phyloP scores from a whole-genome alignment of 2,113 vertebrate genomes.

The Aleadryas rufinucha region DNA sequence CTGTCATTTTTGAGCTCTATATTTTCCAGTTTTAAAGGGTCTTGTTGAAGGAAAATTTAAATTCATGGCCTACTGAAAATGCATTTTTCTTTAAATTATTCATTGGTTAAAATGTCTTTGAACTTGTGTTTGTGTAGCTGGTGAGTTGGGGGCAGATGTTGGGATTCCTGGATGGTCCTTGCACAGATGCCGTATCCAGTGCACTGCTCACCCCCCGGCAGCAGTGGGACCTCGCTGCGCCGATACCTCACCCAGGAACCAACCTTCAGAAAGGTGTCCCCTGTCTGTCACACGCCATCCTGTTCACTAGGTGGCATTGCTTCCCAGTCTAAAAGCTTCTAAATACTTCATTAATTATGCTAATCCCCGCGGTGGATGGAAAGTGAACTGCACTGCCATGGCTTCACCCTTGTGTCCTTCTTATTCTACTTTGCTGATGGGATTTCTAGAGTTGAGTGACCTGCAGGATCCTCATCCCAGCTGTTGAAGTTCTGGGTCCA shows the following conservation, averaged over 20 bases:
- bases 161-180: neutral
- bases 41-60: constrained; percentile 34
- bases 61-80: constrained; percentile 43
- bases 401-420: neutral
- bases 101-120: constrained; percentile 34
- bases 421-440: neutral
- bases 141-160: neutral
- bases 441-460: neutral
- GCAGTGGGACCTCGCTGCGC: neutral
- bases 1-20: constrained; percentile 32
- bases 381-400: neutral
- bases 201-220: neutral
- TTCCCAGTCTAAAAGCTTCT: neutral
- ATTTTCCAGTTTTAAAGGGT: constrained; percentile 28
- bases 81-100: constrained; percentile 58
- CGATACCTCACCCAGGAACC: neutral
- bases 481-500: neutral
- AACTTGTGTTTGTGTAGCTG: constrained; percentile 35
- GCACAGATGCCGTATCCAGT: fast-evolving
- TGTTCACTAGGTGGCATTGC: constrained; percentile 60
- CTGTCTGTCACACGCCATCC: neutral
- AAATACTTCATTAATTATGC: constrained; percentile 6
- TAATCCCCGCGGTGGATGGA: neutral
- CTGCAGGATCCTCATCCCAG: neutral
- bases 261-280: neutral